These are phyloP conservation scores for Drosophila mayaguana DNA, from an alignment of 2,888 invertebrate species.

Conservation along the genomic window DNA sequence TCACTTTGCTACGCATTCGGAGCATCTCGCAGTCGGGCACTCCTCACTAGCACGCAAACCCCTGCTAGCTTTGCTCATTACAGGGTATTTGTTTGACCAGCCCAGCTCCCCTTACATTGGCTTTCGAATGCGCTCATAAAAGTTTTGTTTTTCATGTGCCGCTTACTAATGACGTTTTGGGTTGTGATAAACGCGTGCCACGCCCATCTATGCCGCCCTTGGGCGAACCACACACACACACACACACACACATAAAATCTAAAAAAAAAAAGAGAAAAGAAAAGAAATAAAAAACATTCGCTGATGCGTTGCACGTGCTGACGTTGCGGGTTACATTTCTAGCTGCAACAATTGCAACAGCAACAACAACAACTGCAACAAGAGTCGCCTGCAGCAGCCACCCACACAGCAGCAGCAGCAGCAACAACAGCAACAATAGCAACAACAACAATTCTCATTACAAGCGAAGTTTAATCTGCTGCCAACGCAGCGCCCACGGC, in stretches of 20 bases:
- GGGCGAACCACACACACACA: not conserved
- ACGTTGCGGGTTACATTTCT: slow-evolving; percentile 43
- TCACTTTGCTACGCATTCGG: not conserved
- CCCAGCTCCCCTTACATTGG: slow-evolving; percentile 4
- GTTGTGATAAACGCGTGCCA: slow-evolving; percentile 34
- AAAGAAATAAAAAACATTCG: slow-evolving; percentile 9
- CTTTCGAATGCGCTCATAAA: slow-evolving; percentile 11
- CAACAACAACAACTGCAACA: slow-evolving; percentile 2
- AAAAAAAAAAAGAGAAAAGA: not conserved
- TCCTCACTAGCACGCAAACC: not conserved
- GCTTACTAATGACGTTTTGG: slow-evolving; percentile 40
- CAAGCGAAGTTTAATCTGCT: slow-evolving; percentile 75
- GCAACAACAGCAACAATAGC: slow-evolving; percentile 22
- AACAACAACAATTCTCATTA: slow-evolving; percentile 71
- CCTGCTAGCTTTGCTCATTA: not conserved
- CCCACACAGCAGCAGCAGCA: slow-evolving; percentile 17
- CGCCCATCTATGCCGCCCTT: slow-evolving; percentile 35
- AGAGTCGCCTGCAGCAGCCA: slow-evolving; percentile 64
- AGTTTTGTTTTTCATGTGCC: slow-evolving; percentile 7
- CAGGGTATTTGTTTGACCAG: slow-evolving; percentile 3
- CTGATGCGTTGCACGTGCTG: slow-evolving; percentile 37
- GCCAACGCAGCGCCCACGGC: slow-evolving; percentile 55
- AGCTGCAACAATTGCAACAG: slow-evolving; percentile 34
- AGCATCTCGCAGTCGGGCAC: not conserved
- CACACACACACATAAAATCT: not conserved